Percentiles rank a stretch among this genome's conserved stretches.
These are phyloP conservation scores for Neomonachus schauinslandi DNA, from an alignment of 2,113 vertebrate species.

Conservation along the genomic window DNA sequence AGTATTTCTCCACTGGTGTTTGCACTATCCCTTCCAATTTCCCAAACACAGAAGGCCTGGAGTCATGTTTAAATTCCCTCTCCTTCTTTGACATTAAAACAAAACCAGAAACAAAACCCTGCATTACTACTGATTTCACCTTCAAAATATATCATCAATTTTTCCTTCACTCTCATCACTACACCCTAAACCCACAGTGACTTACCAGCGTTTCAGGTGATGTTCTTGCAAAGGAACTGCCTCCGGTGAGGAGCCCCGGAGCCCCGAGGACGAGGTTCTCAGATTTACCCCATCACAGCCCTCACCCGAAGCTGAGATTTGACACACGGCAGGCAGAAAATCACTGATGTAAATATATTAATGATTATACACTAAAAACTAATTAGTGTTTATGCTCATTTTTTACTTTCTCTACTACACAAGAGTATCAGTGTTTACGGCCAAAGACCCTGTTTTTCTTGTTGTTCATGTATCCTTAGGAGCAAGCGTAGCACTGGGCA, in stretches of 20 bases:
- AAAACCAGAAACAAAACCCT: neutral
- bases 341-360: neutral
- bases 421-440: too few species aligned
- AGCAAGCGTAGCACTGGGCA: neutral
- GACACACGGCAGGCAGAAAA: accelerated
- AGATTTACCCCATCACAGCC: neutral
- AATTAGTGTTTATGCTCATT: neutral
- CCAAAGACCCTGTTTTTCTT: neutral
- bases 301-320: neutral
- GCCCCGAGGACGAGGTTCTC: neutral
- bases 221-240: neutral
- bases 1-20: neutral
- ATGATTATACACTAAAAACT: neutral
- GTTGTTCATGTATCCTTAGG: neutral
- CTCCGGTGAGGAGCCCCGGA: neutral
- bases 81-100: neutral
- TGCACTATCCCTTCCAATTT: neutral
- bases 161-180: neutral
- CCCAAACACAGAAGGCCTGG: neutral
- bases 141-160: neutral
- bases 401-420: neutral
- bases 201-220: too few species aligned
- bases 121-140: neutral
- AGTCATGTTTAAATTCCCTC: neutral
- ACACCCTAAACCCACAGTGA: too few species aligned